Percentiles rank a stretch among this genome's conserved stretches.
Evolutionary conservation across 2,888 invertebrate species (phyloP).

Genomic region (Erebia palarica): DNA sequence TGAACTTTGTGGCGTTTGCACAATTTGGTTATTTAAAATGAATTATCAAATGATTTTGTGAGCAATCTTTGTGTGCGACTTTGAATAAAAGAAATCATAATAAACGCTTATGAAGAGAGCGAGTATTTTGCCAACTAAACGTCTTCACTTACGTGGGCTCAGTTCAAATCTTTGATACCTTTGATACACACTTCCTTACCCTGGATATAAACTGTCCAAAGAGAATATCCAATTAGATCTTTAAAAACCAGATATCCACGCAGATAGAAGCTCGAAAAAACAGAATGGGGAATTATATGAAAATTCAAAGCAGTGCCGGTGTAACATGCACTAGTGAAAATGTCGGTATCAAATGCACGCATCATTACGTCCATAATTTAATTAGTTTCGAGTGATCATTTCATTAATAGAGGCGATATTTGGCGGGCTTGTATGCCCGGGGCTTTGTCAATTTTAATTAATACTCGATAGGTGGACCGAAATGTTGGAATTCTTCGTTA

Average conservation of each 20-base stretch:
- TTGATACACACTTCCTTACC: no score
- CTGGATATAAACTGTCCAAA: no score
- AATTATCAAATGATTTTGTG: not conserved
- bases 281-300: conserved; percentile 4
- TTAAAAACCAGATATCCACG: not conserved
- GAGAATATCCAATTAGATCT: no score
- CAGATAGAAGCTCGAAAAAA: not conserved
- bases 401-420: conserved; percentile 80
- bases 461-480: conserved; percentile 78
- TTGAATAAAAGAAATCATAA: no score
- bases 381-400: conserved; percentile 82
- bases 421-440: conserved; percentile 69
- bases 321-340: conserved; percentile 42
- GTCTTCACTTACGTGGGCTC: no score
- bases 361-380: conserved; percentile 81
- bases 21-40: not conserved
- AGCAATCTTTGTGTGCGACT: not conserved
- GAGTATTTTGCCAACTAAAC: not conserved
- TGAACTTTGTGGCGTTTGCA: not conserved
- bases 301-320: conserved; percentile 37
- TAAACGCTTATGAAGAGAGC: not conserved
- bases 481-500: conserved; percentile 82
- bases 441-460: conserved; percentile 83
- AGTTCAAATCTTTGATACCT: no score
- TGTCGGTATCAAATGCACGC: conserved; percentile 73